Conservation (phyloP, 2,888 invertebrate genomes). For the Drosophila ustulata region DNA sequence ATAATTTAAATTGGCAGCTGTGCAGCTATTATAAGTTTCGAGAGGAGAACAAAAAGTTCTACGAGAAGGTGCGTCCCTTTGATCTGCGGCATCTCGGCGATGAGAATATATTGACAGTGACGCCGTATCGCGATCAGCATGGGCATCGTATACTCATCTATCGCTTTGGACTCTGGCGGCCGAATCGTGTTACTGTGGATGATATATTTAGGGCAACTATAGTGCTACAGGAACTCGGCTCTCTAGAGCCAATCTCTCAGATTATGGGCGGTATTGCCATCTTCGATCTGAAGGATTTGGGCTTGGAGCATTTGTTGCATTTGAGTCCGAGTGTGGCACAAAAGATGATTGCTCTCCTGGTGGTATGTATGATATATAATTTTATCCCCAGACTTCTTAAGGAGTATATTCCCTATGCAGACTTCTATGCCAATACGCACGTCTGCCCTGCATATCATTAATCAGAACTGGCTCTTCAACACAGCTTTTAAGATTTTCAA, state of each 20-base stretch:
- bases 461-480: constrained; percentile 93
- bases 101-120: constrained; percentile 89
- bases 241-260: constrained; percentile 91
- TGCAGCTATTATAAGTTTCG: constrained; percentile 91
- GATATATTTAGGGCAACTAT: constrained; percentile 91
- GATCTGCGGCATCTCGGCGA: constrained; percentile 89
- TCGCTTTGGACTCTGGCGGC: constrained; percentile 91
- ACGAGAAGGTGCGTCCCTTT: constrained; percentile 89
- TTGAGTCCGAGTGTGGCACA: constrained; percentile 90
- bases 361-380: constrained; percentile 85
- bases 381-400: not conserved
- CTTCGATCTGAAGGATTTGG: constrained; percentile 90
- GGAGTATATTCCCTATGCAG: constrained; percentile 83
- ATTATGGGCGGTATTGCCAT: constrained; percentile 91
- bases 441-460: constrained; percentile 91
- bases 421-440: constrained; percentile 91
- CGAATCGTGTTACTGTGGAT: constrained; percentile 88
- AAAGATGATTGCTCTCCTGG: constrained; percentile 89
- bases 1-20: constrained; percentile 82
- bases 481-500: constrained; percentile 92
- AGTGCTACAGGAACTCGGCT: constrained; percentile 89
- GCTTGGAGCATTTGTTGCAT: constrained; percentile 90
- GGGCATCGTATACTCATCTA: constrained; percentile 89
- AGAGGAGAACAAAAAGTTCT: constrained; percentile 89
- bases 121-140: constrained; percentile 91